Base-by-base conservation (phyloP, 1,140 invertebrate genomes). In the Polyergus mexicanus region DNA sequence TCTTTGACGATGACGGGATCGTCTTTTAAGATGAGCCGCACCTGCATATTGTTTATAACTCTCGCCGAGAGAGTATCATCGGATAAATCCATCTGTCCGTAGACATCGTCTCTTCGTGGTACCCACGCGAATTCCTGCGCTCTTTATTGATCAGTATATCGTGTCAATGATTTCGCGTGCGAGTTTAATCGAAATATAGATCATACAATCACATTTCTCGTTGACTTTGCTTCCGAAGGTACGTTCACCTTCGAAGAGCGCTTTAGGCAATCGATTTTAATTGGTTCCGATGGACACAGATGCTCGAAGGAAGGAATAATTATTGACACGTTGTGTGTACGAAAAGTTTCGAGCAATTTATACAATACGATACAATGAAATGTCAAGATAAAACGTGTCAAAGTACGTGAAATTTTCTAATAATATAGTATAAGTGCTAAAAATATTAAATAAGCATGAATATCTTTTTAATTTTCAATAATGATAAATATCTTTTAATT, bases 31-130 rank as follows among this genome's bases (percentile, higher is more conserved):
- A 80, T 75, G 28, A 74, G 90, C 90, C 90, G 85, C 90, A 87
- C 90, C 90, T 91, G 90, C 81, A 85, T 88, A 91, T 90, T 91
- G 86, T 91, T 91, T 87, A 89, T 84, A 84, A 87, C 68, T 44
- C 28, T 51, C 47, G 16, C 13, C 47, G 47, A 44, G n/a, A n/a
- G n/a, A n/a, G 54, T 38, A 58, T 38, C 16, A 25, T 44, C 28
- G 51, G 28, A 76, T 63, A 80, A 68, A 75, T 84, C 62, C 58
- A 28, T 47, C 56, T 19, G 56, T 11, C 74, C 58, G 35, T 4
- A 76, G 58, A 47, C 85, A 62, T 74, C 38, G 62, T 85, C 66
- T 32, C 80, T 78, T 56, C 35, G 10, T 66, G 16, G 60, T 62
- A 86, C 89, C 86, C 88, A 88, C 89, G 89, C 89, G 62, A 90